These are phyloP conservation scores for Bombus confusus DNA, from an alignment of 1,140 invertebrate species.

Conservation along the genomic window DNA sequence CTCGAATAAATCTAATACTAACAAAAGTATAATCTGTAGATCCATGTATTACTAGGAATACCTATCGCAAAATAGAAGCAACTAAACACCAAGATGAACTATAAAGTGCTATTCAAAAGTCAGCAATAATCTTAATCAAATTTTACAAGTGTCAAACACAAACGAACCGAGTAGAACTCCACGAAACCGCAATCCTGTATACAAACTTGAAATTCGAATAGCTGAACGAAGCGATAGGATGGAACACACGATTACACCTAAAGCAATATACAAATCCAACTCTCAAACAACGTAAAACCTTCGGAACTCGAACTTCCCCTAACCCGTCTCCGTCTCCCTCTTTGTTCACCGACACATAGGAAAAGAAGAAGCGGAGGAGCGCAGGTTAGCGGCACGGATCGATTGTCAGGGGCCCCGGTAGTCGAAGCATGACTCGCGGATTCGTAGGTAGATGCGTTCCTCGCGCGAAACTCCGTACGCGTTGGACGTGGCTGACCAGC, in stretches of 20 bases:
- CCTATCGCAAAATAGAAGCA: no score
- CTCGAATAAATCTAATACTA: no score
- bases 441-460: conserved; percentile 66
- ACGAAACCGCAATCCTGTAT: not conserved
- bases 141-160: not conserved
- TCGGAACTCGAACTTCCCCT: not conserved
- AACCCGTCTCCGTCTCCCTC: not conserved
- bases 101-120: no score
- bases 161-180: not conserved
- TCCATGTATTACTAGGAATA: no score
- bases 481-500: conserved; percentile 71
- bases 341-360: not conserved
- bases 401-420: conserved; percentile 62
- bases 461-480: conserved; percentile 66
- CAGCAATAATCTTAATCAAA: not conserved
- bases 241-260: not conserved
- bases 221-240: not conserved
- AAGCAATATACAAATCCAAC: not conserved
- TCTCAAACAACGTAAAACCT: not conserved
- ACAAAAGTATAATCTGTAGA: no score
- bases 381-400: conserved; percentile 55
- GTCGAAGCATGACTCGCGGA: conserved; percentile 68
- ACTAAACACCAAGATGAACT: no score
- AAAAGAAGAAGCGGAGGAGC: conserved; percentile 54
- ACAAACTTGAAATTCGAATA: not conserved